Base-by-base conservation (phyloP, 2,113 vertebrate species). In the Melanerpes aurifrons region DNA sequence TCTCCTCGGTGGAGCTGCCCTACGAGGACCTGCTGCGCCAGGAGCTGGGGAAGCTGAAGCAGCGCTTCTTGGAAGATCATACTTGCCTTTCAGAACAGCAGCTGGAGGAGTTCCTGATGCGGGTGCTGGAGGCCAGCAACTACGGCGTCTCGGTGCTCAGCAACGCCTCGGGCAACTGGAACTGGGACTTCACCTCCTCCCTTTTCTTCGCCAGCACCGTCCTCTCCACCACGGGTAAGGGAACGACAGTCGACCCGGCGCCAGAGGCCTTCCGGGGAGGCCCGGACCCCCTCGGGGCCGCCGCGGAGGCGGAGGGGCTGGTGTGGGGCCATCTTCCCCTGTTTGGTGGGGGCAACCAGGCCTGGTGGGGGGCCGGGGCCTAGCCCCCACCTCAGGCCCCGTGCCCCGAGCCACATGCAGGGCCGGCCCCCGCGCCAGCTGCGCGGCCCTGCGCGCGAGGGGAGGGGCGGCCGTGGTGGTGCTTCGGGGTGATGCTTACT, bases 131-230 rank as follows among this genome's bases (percentile, higher is more conserved):
- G 75, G 99, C 99, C 97, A 99, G 98, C 90, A 99, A 98, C 94
- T 99, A 99, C 91, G 99, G 99, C 82, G 99, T 99, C 63, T 99
- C 99, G 45, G 98, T 99, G 94, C 98, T 99, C 78, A 98, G 99
- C 94, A 99, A 99, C 96, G 98, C 98, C 22, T 98, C 99, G 2
- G 97, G 97, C 7, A 98, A 98, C 97, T 99, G 98, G 99, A 99
- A 99, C 97, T 99, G 99, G 99, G 99, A 99, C 98, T 99, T 99
- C 98, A 99, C 98, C 88, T 99, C 99, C 3, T 98, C 99, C 6
- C 97, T 99, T 85, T 99, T 99, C 95, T 99, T 99, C 78, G 98
- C 98, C 80, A 99, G 99, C 98, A 99, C 99, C 3, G 98, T 99
- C 87, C 97, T 99, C 58, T 99, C 99, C 95, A 99, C 99, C 95